Percentiles rank a stretch among this genome's conserved stretches.
These are phyloP conservation scores for Hypotaenidia okinawae DNA, from an alignment of 2,797 vertebrate species.

Conservation along the genomic window DNA sequence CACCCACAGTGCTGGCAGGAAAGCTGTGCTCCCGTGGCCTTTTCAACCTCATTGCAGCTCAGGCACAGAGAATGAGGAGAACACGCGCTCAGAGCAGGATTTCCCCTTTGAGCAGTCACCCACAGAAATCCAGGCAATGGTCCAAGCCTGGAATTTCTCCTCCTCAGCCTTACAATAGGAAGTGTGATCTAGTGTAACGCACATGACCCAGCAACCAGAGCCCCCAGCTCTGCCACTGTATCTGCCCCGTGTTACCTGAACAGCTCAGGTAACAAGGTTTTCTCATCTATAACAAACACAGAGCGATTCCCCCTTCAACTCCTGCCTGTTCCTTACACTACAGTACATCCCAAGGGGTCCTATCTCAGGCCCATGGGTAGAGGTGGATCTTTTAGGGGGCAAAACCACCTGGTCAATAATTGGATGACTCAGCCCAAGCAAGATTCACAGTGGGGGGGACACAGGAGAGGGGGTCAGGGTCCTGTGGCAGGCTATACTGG, in stretches of 20 bases:
- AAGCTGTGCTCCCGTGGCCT: neutral
- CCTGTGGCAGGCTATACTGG: neutral
- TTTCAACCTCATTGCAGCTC: neutral
- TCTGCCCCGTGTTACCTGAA: neutral
- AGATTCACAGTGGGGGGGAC: neutral
- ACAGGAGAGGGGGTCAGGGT: neutral
- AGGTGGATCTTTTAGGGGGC: neutral
- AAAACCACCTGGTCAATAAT: neutral
- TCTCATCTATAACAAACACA: neutral
- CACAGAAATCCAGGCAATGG: neutral
- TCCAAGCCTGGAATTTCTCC: neutral
- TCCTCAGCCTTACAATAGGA: neutral
- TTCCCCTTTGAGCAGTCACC: neutral
- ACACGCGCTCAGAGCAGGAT: neutral
- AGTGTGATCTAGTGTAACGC: neutral
- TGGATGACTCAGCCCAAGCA: neutral
- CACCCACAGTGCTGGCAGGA: neutral
- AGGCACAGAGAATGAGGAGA: neutral
- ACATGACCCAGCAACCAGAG: neutral
- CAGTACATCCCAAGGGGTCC: neutral
- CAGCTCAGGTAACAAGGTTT: neutral
- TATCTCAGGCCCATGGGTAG: neutral
- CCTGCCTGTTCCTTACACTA: neutral
- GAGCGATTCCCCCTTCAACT: neutral
- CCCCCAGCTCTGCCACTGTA: neutral